Evolutionary conservation across 2,113 vertebrate species (phyloP).

Genomic region (Chaetodon auriga): DNA sequence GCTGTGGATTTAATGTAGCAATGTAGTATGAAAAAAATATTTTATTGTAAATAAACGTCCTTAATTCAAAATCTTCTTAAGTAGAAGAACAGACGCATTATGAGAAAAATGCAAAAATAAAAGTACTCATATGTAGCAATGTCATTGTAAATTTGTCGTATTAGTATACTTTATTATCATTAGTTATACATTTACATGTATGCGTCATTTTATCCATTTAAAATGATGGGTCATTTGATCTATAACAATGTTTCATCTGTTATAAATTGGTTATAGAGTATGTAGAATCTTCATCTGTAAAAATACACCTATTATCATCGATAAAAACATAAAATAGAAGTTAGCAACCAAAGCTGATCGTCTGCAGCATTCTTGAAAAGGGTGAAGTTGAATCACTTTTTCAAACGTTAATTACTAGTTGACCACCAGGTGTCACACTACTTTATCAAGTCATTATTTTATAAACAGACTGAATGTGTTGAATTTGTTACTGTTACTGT

Average conservation of each 20-base stretch:
- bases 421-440: constrained; percentile 29
- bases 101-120: too few relatives aligned
- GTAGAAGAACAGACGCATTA: too few relatives aligned
- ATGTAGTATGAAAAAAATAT: neutral
- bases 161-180: neutral
- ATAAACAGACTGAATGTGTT: neutral
- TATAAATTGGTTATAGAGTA: neutral
- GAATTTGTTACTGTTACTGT: neutral
- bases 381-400: neutral
- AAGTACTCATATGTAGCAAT: neutral
- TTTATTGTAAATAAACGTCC: neutral
- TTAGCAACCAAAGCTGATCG: neutral
- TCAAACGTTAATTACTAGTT: neutral
- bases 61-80: neutral
- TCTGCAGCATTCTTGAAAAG: neutral
- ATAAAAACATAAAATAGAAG: neutral
- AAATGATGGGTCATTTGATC: neutral
- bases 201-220: neutral
- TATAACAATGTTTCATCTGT: neutral
- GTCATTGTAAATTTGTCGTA: neutral
- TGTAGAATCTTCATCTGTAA: neutral
- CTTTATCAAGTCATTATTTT: neutral
- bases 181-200: neutral
- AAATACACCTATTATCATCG: neutral
- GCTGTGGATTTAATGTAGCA: neutral